Conservation (phyloP, 2,113 vertebrate species). For the Marcusenius ussheri region DNA sequence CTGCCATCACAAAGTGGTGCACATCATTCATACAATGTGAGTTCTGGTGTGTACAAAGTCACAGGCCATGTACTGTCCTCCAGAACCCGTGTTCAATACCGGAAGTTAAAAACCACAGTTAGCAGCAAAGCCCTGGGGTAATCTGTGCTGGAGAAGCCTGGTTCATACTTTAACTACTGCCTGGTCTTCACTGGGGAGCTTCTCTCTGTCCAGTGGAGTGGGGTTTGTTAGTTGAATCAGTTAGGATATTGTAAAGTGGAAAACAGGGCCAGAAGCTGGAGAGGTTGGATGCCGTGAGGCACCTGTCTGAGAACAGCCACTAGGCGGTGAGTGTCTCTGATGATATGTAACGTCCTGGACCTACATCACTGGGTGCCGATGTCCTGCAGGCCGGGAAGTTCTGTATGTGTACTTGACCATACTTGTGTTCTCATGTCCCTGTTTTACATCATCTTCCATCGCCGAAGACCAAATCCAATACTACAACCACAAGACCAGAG, state of each 20-base stretch:
- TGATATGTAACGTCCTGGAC: too few relatives aligned
- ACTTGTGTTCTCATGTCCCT: too few relatives aligned
- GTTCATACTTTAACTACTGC: not conserved
- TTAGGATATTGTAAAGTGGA: not conserved
- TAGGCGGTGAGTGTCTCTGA: too few relatives aligned
- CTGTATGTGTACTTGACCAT: too few relatives aligned
- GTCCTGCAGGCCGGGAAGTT: too few relatives aligned
- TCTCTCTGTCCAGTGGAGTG: not conserved
- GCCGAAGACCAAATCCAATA: too few relatives aligned
- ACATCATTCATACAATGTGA: constrained; percentile 60
- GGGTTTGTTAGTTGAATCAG: not conserved
- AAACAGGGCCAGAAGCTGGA: not conserved
- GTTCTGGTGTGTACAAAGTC: not conserved
- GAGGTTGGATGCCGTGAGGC: too few relatives aligned
- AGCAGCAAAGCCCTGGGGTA: not conserved
- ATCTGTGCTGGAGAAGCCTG: not conserved
- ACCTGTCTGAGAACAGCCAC: too few relatives aligned
- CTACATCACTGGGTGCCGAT: too few relatives aligned
- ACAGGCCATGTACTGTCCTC: not conserved
- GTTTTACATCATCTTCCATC: too few relatives aligned
- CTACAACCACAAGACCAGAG: too few relatives aligned
- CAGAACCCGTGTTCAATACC: not conserved
- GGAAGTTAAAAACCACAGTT: not conserved
- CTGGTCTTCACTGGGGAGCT: not conserved
- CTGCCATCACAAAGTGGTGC: constrained; percentile 45